Percentiles rank a stretch among this genome's conserved stretches.
These are phyloP conservation scores for Willisornis vidua DNA, from an alignment of 2,113 vertebrate species.

Conservation along the genomic window DNA sequence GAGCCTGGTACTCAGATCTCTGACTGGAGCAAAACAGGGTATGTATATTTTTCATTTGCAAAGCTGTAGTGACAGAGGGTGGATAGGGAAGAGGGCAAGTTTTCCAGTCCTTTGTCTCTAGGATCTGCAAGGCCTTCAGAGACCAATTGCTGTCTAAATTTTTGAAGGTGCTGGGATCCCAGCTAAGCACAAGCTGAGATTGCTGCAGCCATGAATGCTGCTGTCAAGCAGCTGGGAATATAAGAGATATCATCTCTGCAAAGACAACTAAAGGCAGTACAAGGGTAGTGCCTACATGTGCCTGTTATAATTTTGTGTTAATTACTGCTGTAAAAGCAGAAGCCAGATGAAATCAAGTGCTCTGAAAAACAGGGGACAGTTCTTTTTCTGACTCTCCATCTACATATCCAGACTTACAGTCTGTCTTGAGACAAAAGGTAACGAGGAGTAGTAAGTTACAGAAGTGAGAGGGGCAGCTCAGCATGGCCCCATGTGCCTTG, in stretches of 20 bases:
- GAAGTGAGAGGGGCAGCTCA: not conserved
- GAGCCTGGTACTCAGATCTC: not conserved
- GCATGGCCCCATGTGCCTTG: not conserved
- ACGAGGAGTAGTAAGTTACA: not conserved
- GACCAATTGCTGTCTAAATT: not conserved
- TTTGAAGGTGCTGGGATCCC: not conserved
- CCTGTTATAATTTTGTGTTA: not conserved
- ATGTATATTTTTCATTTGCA: not conserved
- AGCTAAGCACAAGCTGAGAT: not conserved
- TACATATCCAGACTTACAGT: not conserved
- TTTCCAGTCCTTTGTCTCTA: not conserved
- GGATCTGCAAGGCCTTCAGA: not conserved
- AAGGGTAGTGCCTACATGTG: not conserved
- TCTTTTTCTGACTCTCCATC: not conserved
- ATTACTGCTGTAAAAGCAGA: not conserved
- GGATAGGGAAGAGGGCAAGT: not conserved
- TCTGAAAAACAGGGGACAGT: not conserved
- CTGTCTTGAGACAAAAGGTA: not conserved
- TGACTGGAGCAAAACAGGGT: not conserved
- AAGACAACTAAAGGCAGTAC: not conserved
- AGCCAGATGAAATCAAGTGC: not conserved
- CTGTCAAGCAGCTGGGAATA: not conserved
- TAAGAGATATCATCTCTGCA: not conserved
- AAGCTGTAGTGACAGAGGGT: not conserved
- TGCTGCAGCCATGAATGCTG: not conserved